Percentiles rank a stretch among this genome's conserved stretches.
Conservation (phyloP, 2,888 invertebrate species). For the Epiblema foenella region DNA sequence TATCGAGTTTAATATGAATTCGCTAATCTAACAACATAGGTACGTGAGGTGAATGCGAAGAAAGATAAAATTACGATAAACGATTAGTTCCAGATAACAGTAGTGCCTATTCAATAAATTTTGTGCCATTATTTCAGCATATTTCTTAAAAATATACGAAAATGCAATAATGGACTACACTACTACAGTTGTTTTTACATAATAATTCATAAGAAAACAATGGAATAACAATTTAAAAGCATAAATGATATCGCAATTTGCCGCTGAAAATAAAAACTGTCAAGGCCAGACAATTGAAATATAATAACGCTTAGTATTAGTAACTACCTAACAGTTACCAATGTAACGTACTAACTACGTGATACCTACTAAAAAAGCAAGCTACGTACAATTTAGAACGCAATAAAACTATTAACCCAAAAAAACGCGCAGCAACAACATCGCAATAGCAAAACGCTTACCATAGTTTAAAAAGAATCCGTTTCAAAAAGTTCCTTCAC, state of each 20-base stretch:
- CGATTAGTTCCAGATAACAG: neutral
- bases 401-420: constrained; percentile 25
- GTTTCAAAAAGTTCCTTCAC: constrained; percentile 10
- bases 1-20: neutral
- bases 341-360: constrained; percentile 16
- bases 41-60: neutral
- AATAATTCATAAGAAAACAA: no score
- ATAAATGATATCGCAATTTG: neutral
- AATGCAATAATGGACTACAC: no score
- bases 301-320: constrained; percentile 2
- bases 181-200: no score
- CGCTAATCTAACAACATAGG: neutral
- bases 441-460: constrained; percentile 6
- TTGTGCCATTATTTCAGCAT: no score
- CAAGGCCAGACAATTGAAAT: neutral
- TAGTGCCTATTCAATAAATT: neutral
- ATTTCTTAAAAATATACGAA: no score
- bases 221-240: no score
- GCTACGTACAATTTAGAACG: constrained; percentile 34
- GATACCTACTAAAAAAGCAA: constrained; percentile 32
- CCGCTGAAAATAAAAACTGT: neutral
- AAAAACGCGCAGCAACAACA: constrained; percentile 22
- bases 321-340: constrained; percentile 10
- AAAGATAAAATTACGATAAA: neutral
- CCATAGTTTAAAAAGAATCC: constrained; percentile 30